Evolutionary conservation across 2,113 vertebrate species (phyloP).

Genomic region (Strix uralensis): DNA sequence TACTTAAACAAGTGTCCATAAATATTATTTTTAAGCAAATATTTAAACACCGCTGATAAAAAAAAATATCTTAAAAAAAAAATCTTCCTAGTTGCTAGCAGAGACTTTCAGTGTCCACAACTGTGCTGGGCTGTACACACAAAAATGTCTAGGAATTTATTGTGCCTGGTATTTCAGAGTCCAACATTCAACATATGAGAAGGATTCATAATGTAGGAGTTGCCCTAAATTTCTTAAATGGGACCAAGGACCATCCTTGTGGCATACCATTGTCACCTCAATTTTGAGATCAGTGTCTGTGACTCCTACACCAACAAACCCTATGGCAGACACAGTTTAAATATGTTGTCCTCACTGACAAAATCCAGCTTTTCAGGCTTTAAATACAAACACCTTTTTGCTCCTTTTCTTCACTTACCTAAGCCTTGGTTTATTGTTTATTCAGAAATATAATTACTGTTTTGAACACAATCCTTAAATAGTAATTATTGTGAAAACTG

Average conservation of each 20-base stretch:
- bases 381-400: fast-evolving
- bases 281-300: neutral
- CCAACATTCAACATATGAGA: neutral
- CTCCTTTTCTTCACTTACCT: neutral
- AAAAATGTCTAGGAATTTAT: neutral
- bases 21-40: neutral
- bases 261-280: neutral
- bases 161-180: neutral
- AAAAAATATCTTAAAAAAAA: neutral
- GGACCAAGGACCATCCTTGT: neutral
- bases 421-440: neutral
- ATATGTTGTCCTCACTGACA: neutral
- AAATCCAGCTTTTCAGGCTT: neutral
- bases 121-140: neutral
- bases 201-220: neutral
- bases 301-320: neutral
- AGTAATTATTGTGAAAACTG: neutral
- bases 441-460: neutral
- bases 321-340: neutral
- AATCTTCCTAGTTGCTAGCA: neutral
- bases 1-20: neutral
- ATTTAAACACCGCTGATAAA: neutral
- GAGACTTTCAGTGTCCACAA: neutral
- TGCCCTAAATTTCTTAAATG: neutral
- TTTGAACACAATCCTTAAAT: neutral